phyloP scores from a whole-genome alignment of 2,797 vertebrate species.

The Acrocephalus scirpaceus region DNA sequence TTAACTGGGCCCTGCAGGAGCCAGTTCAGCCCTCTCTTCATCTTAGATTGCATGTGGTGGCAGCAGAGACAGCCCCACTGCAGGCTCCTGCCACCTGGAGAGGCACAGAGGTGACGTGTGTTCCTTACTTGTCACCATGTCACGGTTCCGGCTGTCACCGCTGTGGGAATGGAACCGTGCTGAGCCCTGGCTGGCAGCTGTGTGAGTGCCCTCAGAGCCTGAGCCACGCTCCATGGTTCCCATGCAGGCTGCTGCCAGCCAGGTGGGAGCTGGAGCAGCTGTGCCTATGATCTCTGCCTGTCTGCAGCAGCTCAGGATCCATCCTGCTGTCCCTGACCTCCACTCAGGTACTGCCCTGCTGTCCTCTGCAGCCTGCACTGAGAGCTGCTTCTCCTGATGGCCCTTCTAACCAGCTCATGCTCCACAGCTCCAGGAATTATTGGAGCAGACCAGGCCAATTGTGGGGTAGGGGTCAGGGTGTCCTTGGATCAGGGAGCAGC shows the following conservation, averaged over 20 bases:
- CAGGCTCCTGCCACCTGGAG: background rate
- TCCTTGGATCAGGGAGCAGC: background rate
- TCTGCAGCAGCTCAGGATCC: background rate
- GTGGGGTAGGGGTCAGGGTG: background rate
- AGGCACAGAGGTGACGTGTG: background rate
- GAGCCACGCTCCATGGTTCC: background rate
- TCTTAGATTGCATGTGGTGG: background rate
- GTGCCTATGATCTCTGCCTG: conserved; percentile 18
- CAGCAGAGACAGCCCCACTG: background rate
- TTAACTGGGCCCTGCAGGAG: background rate
- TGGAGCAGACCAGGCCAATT: background rate
- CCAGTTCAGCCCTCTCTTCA: background rate
- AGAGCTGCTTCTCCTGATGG: background rate
- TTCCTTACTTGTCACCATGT: background rate
- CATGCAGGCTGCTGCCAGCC: background rate
- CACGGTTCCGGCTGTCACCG: background rate
- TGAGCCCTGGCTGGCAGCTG: background rate
- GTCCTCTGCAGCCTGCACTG: background rate
- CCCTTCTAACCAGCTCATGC: background rate
- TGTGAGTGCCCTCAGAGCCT: background rate
- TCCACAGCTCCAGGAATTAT: background rate
- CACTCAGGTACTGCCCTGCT: background rate
- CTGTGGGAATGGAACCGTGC: background rate
- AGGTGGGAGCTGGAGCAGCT: background rate
- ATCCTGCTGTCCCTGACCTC: background rate